Evolutionary conservation across 1,140 invertebrate species (phyloP), one percentile per base, ranked within the genome.

Genomic region (Mylabris phalerata): DNA sequence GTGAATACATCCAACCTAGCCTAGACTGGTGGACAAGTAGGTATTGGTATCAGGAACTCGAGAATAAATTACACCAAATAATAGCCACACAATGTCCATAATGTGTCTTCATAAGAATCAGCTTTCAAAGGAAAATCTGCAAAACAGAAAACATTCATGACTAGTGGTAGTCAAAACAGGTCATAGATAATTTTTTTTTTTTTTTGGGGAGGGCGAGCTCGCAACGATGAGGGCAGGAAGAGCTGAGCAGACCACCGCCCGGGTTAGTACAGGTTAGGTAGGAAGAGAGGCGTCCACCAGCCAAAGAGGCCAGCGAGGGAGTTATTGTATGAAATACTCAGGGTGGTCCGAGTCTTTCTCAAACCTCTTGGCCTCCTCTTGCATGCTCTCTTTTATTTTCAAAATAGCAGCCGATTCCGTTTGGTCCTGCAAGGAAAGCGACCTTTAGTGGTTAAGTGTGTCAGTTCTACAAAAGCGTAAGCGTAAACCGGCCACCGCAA

Each of bases 301-400:
- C 71, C 71, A 66, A 65, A 72, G 66, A 71, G 72, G 69, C 72
- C 65, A 72, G 71, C 62, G 64, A 70, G 67, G 64, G 65, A 73
- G 67, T 86, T 88, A 93, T 86, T 90, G 90, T 89, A 94, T 93
- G 78, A 92, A 95, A 83, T 94, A 95, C 80, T 96, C 92, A 71
- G 92, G 90, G 79, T 95, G 92, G 77, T 96, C 93, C 71, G 89
- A 90, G 78, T 98, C 94, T 85, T 98, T 98, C 81, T 98, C 95
- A 83, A 98, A 98, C 79, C 94, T 89, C 83, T 98, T 98, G 73
- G 95, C 95, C 80, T 98, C 95, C 80, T 98, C 95, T 80, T 98
- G 95, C 95, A 98, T 98, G 82, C 92, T 96, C 81, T 98, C 95
- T 85, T 98, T 98, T 77, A 98, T 98, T 85, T 98, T 98, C 78